Evolutionary conservation across 2,797 vertebrate species (phyloP).

Genomic region (Streptopelia turtur): DNA sequence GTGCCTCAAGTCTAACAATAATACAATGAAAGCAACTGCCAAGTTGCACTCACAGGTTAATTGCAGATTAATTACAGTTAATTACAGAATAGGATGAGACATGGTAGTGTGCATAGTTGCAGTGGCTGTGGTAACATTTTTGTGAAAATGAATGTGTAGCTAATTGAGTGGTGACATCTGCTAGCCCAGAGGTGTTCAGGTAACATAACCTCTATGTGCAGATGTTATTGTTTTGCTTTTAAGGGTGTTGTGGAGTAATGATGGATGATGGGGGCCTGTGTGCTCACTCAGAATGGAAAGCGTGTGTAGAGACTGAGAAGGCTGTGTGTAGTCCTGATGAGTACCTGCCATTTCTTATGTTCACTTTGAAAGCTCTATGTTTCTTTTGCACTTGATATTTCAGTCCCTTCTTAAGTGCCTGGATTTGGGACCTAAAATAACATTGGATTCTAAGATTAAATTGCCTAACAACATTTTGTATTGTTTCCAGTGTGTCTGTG

Average conservation of each 20-base stretch:
- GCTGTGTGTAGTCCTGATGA: neutral
- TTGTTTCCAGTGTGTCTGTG: neutral
- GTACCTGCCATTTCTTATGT: neutral
- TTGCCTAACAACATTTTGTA: neutral
- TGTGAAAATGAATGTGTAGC: neutral
- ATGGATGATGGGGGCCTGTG: neutral
- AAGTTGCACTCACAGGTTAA: neutral
- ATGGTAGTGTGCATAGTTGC: neutral
- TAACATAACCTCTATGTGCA: neutral
- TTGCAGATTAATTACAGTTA: neutral
- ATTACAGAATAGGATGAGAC: neutral
- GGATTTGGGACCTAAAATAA: neutral
- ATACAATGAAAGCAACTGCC: neutral
- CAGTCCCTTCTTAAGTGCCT: neutral
- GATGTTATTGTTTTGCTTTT: neutral
- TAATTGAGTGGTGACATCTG: neutral
- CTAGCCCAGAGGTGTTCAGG: neutral
- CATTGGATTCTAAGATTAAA: neutral
- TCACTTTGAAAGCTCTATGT: neutral
- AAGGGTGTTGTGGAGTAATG: rapidly evolving
- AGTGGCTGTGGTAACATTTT: neutral
- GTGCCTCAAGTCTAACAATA: neutral
- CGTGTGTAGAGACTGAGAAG: neutral
- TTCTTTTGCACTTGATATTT: neutral
- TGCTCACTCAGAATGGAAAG: neutral